A percentile compares a stretch with the other conserved stretches of the same genome.
Conservation (phyloP, 2,113 vertebrate species). For the Struthidea cinerea region DNA sequence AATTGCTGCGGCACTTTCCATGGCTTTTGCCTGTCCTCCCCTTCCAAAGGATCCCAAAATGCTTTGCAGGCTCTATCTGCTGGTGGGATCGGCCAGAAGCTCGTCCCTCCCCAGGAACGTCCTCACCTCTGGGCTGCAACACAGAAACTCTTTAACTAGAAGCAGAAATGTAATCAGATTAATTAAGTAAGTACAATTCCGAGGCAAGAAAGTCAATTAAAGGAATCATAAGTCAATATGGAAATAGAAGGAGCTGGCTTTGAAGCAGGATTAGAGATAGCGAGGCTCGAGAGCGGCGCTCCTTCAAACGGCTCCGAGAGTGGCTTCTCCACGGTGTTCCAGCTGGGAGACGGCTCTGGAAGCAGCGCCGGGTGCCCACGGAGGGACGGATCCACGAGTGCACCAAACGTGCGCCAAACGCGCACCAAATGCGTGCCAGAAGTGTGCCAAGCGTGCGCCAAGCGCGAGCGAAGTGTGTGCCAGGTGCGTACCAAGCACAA, state of each 20-base stretch:
- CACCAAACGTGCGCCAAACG: accelerated
- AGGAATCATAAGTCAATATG: constrained; percentile 15
- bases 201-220: constrained; percentile 57
- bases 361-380: accelerated
- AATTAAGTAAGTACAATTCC: constrained; percentile 61
- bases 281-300: background rate
- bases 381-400: background rate
- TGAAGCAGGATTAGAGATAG: constrained; percentile 39
- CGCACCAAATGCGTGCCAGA: accelerated
- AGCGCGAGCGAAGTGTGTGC: accelerated
- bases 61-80: constrained; percentile 31
- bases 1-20: constrained; percentile 45
- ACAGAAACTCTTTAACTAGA: background rate
- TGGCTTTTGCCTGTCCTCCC: background rate
- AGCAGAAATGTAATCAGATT: constrained; percentile 48
- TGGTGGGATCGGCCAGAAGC: background rate
- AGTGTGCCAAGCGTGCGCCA: accelerated
- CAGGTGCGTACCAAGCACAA: accelerated
- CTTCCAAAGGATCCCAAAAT: background rate
- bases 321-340: accelerated
- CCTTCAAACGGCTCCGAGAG: background rate
- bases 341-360: accelerated
- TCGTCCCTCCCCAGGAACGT: background rate
- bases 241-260: constrained; percentile 30
- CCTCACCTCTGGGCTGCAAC: constrained; percentile 27